Conservation (phyloP, 1,140 invertebrate species). For the Monochamus saltuarius region DNA sequence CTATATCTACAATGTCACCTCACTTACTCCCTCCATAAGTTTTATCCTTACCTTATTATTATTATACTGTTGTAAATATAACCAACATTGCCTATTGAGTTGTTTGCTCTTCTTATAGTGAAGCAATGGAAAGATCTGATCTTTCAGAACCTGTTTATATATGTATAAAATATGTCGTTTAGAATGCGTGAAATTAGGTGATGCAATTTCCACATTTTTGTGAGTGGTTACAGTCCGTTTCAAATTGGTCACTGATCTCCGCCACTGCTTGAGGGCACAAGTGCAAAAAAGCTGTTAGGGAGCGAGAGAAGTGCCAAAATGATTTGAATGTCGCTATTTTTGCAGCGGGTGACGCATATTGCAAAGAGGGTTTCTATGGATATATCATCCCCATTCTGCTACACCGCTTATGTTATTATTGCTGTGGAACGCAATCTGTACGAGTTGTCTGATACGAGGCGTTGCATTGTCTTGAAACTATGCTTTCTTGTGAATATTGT, state of each 20-base stretch:
- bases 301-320: conserved; percentile 18
- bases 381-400: conserved; percentile 22
- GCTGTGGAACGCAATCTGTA: conserved; percentile 19
- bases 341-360: conserved; percentile 22
- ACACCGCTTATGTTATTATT: conserved; percentile 22
- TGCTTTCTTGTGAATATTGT: conserved; percentile 20
- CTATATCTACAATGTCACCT: too few species aligned
- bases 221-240: too few species aligned
- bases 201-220: too few species aligned
- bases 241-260: neutral
- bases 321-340: conserved; percentile 22
- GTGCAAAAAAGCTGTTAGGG: conserved; percentile 25
- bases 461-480: conserved; percentile 18
- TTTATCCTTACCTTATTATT: too few species aligned
- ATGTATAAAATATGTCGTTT: too few species aligned
- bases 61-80: too few species aligned
- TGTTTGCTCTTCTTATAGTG: too few species aligned
- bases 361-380: conserved; percentile 24
- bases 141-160: too few species aligned
- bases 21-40: too few species aligned
- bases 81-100: too few species aligned
- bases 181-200: too few species aligned
- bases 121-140: too few species aligned
- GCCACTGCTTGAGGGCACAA: conserved; percentile 19
- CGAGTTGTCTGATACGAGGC: conserved; percentile 7